phyloP scores from a whole-genome alignment of 2,113 vertebrate species.

The Actenoides lindsayi region DNA sequence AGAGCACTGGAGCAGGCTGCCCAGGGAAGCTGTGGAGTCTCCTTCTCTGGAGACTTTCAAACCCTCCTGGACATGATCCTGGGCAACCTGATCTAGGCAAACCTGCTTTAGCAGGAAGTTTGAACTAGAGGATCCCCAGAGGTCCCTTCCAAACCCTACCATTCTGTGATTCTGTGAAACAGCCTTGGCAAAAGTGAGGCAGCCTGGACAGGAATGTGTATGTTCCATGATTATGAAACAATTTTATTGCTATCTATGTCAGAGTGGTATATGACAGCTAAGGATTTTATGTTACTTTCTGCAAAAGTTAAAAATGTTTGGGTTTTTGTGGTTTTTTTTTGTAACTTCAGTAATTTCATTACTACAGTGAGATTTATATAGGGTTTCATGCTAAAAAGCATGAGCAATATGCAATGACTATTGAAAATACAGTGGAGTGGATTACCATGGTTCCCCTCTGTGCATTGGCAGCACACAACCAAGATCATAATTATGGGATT shows the following conservation, averaged over 20 bases:
- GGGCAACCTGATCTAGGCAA: neutral
- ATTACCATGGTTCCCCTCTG: constrained; percentile 49
- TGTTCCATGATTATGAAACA: constrained; percentile 1
- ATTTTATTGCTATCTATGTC: constrained; percentile 41
- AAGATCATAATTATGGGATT: constrained; percentile 45
- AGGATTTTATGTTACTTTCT: constrained; percentile 62
- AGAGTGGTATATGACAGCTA: constrained; percentile 2
- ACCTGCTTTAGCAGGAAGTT: neutral
- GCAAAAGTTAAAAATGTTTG: constrained; percentile 64
- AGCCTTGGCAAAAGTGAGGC: neutral
- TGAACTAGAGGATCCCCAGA: neutral
- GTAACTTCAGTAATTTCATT: constrained; percentile 62
- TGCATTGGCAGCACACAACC: constrained; percentile 44
- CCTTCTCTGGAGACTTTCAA: too few species aligned
- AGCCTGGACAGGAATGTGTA: neutral
- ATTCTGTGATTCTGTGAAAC: neutral
- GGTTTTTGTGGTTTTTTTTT: neutral
- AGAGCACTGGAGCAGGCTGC: too few species aligned
- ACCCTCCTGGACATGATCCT: too few species aligned
- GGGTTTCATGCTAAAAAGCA: constrained; percentile 36
- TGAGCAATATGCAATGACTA: constrained; percentile 26
- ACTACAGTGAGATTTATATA: constrained; percentile 40
- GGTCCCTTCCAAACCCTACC: neutral
- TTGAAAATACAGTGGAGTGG: constrained; percentile 28
- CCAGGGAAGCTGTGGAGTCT: too few species aligned